Evolutionary conservation across 1,140 invertebrate species (phyloP).

Genomic region (Psix sp.): DNA sequence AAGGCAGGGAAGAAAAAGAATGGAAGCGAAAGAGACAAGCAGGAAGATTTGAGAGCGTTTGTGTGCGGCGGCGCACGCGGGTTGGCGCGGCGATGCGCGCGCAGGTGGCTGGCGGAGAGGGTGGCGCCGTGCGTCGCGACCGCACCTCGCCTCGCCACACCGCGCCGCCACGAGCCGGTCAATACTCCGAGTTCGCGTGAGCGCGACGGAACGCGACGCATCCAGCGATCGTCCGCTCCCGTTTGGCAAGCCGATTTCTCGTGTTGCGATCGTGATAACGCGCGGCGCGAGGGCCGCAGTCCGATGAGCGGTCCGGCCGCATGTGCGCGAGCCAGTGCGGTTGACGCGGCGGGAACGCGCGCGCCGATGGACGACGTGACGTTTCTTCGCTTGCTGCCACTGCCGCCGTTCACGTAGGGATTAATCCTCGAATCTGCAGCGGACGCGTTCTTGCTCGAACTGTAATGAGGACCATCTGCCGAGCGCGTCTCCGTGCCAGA

Average conservation of each 20-base stretch:
- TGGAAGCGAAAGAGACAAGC: no score
- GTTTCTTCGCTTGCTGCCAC: constrained; percentile 22
- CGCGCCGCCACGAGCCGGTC: constrained; percentile 54
- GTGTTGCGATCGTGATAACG: no score
- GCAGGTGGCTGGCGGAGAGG: constrained; percentile 53
- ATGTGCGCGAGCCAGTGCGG: constrained; percentile 19
- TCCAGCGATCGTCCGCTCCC: constrained; percentile 22
- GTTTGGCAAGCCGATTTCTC: constrained; percentile 11
- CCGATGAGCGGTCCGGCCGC: constrained; percentile 41
- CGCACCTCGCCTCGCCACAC: constrained; percentile 53
- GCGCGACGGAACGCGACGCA: constrained; percentile 47
- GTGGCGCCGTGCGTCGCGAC: constrained; percentile 55
- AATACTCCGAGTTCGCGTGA: constrained; percentile 54
- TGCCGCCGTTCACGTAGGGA: constrained; percentile 17
- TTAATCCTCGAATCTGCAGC: constrained; percentile 22
- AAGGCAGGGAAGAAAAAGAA: no score
- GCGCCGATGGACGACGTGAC: constrained; percentile 38
- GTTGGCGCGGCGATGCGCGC: constrained; percentile 48
- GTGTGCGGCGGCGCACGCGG: constrained; percentile 1
- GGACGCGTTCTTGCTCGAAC: constrained; percentile 28
- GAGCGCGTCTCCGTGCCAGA: constrained; percentile 28
- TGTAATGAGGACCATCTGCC: constrained; percentile 30
- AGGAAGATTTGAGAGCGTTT: not conserved
- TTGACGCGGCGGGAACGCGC: constrained; percentile 36
- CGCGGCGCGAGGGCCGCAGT: constrained; percentile 34